phyloP scores from a whole-genome alignment of 1,140 invertebrate species.

The Berghia stephanieae region DNA sequence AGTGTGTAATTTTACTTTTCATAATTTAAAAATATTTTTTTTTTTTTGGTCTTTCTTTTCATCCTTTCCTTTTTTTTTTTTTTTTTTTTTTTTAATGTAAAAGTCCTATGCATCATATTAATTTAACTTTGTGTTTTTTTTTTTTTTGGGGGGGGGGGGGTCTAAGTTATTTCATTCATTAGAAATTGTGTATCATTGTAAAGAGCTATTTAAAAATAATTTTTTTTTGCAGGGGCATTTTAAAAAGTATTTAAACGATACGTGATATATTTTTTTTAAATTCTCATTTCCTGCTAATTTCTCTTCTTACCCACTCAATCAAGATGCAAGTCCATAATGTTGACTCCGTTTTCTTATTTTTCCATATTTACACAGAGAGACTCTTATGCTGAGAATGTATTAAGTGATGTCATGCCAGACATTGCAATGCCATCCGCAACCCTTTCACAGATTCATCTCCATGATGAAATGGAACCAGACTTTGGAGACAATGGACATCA shows the following conservation, averaged over 20 bases:
- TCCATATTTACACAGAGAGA: slow-evolving; percentile 68
- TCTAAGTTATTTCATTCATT: too few relatives aligned
- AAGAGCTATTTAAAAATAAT: too few relatives aligned
- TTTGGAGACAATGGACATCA: slow-evolving; percentile 72
- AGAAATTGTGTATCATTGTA: too few relatives aligned
- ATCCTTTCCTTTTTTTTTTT: slow-evolving; percentile 1
- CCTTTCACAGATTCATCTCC: slow-evolving; percentile 76
- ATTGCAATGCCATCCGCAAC: slow-evolving; percentile 87
- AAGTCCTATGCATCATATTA: too few relatives aligned
- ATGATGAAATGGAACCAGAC: slow-evolving; percentile 76
- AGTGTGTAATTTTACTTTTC: too few relatives aligned
- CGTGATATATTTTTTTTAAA: too few relatives aligned
- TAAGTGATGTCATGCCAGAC: slow-evolving; percentile 86
- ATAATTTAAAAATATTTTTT: background rate
- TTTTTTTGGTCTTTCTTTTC: background rate
- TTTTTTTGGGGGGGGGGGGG: too few relatives aligned
- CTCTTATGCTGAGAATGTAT: slow-evolving; percentile 74
- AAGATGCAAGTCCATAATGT: background rate
- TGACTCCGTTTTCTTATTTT: slow-evolving; percentile 1
- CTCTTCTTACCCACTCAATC: background rate
- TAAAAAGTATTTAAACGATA: too few relatives aligned
- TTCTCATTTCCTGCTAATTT: background rate
- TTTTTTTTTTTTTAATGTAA: too few relatives aligned
- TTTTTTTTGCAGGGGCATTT: too few relatives aligned
- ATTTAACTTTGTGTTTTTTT: too few relatives aligned